phyloP scores from a whole-genome alignment of 2,113 vertebrate species.

The Drymodes brunneopygia region DNA sequence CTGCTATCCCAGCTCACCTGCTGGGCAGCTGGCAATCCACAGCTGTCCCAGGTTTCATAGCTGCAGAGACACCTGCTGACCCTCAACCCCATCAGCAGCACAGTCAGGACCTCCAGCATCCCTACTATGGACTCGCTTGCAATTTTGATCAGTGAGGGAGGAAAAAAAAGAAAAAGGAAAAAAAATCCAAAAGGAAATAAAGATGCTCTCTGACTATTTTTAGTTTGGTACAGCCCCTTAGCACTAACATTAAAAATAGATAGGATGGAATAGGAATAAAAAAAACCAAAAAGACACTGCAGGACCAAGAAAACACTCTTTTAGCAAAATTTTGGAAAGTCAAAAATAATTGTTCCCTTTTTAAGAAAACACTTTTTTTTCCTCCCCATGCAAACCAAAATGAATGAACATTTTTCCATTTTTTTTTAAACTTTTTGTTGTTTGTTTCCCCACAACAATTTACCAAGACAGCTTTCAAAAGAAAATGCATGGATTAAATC shows the following conservation, averaged over 20 bases:
- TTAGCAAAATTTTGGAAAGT: background rate
- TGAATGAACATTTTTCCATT: background rate
- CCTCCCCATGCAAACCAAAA: background rate
- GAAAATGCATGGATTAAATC: background rate
- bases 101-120: background rate
- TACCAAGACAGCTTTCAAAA: background rate
- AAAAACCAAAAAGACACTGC: background rate
- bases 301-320: background rate
- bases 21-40: accelerated
- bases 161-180: accelerated
- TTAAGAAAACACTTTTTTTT: background rate
- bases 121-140: accelerated
- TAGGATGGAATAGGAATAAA: background rate
- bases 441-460: background rate
- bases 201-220: background rate
- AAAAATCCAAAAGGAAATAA: background rate
- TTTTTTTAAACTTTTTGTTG: background rate
- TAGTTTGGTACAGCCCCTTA: background rate
- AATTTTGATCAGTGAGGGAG: background rate
- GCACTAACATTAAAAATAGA: background rate
- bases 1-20: accelerated
- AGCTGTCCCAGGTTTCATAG: background rate
- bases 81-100: background rate
- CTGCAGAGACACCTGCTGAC: background rate
- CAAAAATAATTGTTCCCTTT: background rate